phyloP scores from a whole-genome alignment of 37 sponge, comb jelly and placozoan genomes.

The Cliona cf. orientalis region DNA sequence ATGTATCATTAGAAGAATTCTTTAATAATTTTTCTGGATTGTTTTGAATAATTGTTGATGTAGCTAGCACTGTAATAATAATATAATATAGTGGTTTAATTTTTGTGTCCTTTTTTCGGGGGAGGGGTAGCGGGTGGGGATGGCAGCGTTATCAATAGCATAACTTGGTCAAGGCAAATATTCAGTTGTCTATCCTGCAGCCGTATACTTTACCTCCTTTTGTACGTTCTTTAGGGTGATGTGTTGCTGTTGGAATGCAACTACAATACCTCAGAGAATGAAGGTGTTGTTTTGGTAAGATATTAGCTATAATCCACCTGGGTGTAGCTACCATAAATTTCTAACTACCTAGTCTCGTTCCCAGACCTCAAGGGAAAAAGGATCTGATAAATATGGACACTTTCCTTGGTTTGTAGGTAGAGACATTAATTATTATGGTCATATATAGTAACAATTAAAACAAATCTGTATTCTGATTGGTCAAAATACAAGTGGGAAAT shows the following conservation, averaged over 20 bases:
- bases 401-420: no score
- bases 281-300: constrained; percentile 3
- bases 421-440: no score
- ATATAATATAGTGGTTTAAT: neutral
- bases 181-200: neutral
- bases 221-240: constrained; percentile 6
- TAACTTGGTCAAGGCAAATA: neutral
- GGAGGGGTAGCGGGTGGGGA: neutral
- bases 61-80: neutral
- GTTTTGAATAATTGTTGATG: neutral
- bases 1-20: no score
- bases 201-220: neutral
- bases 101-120: neutral
- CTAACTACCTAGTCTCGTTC: no score
- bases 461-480: no score
- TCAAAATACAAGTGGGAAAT: no score
- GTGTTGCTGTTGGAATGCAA: neutral
- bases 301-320: neutral
- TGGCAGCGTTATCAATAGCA: neutral
- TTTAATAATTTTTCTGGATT: neutral
- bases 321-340: neutral
- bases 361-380: no score
- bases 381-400: no score
- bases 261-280: neutral
- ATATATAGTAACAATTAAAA: no score